A percentile compares a stretch with the other conserved stretches of the same genome.
phyloP scores from a whole-genome alignment of 2,113 vertebrate genomes.

The Cercocebus atys region DNA sequence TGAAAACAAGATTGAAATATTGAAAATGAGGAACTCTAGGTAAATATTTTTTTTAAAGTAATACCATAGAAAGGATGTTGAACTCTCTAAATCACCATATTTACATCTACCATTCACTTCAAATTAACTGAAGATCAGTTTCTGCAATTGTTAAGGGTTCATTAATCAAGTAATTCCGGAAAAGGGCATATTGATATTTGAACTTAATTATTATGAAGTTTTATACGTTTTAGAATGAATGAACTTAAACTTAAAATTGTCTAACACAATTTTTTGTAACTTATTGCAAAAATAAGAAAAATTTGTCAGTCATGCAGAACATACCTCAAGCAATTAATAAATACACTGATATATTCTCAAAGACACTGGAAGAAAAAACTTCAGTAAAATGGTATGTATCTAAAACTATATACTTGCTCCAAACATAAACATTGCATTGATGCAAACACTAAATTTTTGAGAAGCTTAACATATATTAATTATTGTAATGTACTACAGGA shows the following conservation, averaged over 20 bases:
- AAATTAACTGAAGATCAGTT: slow-evolving; percentile 38
- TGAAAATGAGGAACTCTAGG: not conserved
- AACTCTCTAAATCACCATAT: not conserved
- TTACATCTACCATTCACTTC: not conserved
- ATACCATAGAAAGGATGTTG: not conserved
- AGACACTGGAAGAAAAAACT: not conserved
- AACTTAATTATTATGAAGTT: slow-evolving; percentile 33
- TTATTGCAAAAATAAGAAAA: not conserved
- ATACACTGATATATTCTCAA: not conserved
- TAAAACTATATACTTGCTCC: not conserved
- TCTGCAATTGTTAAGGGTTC: not conserved
- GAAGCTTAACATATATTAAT: not conserved
- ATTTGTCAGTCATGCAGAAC: not conserved
- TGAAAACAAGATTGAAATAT: not conserved
- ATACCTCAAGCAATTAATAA: not conserved
- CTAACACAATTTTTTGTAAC: not conserved
- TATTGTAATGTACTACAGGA: not conserved
- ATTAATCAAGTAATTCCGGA: slow-evolving; percentile 13
- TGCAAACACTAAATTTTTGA: not conserved
- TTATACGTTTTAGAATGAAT: not conserved
- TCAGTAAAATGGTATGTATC: not conserved
- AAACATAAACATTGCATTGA: not conserved
- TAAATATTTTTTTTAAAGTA: slow-evolving; percentile 1
- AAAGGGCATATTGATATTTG: not conserved
- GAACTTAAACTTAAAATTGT: not conserved